Base-by-base conservation (phyloP, 2,113 vertebrate species). In the Spea multiplicata region DNA sequence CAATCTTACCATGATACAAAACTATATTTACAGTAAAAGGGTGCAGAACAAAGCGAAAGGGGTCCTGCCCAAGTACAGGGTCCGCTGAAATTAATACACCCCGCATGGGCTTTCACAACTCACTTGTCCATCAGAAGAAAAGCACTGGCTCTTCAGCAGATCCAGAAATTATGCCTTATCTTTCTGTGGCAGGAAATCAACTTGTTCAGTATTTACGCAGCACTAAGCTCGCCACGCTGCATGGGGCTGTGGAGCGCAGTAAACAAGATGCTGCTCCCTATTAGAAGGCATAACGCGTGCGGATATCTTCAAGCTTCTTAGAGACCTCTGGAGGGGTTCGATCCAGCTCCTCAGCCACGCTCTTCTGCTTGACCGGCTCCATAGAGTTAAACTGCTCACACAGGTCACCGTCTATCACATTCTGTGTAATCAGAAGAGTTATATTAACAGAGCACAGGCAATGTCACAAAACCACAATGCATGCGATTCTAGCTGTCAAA, bases 361-460 rank as follows among this genome's bases (percentile, higher is more conserved):
- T 98, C 83, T 98, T 98, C 88, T 99, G 97, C 78, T 99, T 99
- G 87, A 95, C 95, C 1, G 96, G 96, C 74, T 99, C 97, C 97
- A 99, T 99, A n/a, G 97, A 98, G 87, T 98, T 99, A 81, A 98
- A 99, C 89, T 98, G 97, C 85, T 99, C 97, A 75, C 97, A 99
- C 57, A 99, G 94, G 83, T 99, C 97, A 73, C 97, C 97, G 73
- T 99, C 97, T 14, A 99, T 99, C 87, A 99, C 97, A 12, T 99
- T 99, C 97, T 98, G 85, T 44, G 76, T 10, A 68, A 48, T 9
- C 8, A 78, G 30, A 71, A 3, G 3, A 64, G 44, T 5, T 30
- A 30, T 30, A 30, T 30, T 30, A 30, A 30, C 30, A 30, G 30
- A 30, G 2, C 30, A 30, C 30, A 2, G 30, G 30, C 30, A 30